Percentiles rank a stretch among this genome's conserved stretches.
Evolutionary conservation across 2,888 invertebrate genomes (phyloP).

Genomic region (Sarcophaga subvicina): DNA sequence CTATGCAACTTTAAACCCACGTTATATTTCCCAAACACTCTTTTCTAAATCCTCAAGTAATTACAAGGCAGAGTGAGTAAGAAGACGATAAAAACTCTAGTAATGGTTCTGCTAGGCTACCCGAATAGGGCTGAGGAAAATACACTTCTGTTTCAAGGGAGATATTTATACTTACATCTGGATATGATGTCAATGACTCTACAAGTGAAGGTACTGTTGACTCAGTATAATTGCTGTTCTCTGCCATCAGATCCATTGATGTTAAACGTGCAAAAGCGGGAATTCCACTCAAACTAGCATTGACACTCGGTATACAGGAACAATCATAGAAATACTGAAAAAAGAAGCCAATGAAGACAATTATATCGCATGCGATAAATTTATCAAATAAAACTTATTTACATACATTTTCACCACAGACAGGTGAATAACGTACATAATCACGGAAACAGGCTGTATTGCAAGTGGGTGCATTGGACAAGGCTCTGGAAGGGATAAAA

Average conservation of each 20-base stretch:
- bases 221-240: constrained; percentile 18
- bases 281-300: constrained; percentile 60
- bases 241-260: constrained; percentile 69
- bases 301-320: constrained; percentile 75
- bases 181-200: constrained; percentile 47
- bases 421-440: constrained; percentile 88
- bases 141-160: too few species aligned
- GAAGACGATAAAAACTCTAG: too few species aligned
- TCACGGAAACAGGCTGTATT: constrained; percentile 87
- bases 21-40: too few species aligned
- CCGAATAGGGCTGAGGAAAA: too few species aligned
- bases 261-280: constrained; percentile 76
- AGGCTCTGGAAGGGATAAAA: constrained; percentile 32
- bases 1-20: too few species aligned
- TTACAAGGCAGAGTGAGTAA: too few species aligned
- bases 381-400: neutral
- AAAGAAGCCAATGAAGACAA: too few species aligned
- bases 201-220: constrained; percentile 18
- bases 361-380: neutral
- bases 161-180: constrained; percentile 70
- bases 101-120: too few species aligned
- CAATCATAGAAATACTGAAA: constrained; percentile 78
- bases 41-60: too few species aligned
- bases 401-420: constrained; percentile 85
- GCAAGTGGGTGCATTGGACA: constrained; percentile 81